phyloP scores from a whole-genome alignment of 2,888 invertebrate genomes.

The Deilephila porcellus region DNA sequence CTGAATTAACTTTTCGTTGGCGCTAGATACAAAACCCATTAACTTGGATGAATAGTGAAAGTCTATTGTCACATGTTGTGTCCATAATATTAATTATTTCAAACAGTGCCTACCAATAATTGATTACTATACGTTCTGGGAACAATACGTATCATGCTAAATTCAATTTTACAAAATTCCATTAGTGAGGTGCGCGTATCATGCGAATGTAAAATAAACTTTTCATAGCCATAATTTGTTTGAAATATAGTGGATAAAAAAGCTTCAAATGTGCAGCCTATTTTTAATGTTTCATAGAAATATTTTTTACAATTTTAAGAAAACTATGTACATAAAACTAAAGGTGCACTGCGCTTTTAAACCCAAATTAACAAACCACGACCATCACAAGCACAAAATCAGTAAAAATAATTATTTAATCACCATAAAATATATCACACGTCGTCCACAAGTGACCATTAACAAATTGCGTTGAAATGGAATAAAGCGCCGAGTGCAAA shows the following conservation, averaged over 20 bases:
- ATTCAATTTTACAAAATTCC: background rate
- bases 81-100: background rate
- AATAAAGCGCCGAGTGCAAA: slow-evolving; percentile 18
- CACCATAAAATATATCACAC: background rate
- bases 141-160: background rate
- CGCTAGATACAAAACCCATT: background rate
- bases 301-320: too few relatives aligned
- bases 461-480: slow-evolving; percentile 14
- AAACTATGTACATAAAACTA: too few relatives aligned
- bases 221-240: background rate
- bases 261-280: too few relatives aligned
- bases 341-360: too few relatives aligned
- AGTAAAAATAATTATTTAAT: background rate
- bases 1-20: too few relatives aligned
- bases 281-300: too few relatives aligned
- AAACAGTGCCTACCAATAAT: background rate
- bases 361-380: background rate
- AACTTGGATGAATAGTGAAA: background rate
- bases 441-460: slow-evolving; percentile 2
- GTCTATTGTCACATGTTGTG: background rate
- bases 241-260: background rate
- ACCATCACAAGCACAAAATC: background rate
- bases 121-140: background rate
- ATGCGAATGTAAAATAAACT: background rate
- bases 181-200: background rate